Base-by-base conservation (phyloP, 2,113 vertebrate species). In the Phyllostomus discolor region DNA sequence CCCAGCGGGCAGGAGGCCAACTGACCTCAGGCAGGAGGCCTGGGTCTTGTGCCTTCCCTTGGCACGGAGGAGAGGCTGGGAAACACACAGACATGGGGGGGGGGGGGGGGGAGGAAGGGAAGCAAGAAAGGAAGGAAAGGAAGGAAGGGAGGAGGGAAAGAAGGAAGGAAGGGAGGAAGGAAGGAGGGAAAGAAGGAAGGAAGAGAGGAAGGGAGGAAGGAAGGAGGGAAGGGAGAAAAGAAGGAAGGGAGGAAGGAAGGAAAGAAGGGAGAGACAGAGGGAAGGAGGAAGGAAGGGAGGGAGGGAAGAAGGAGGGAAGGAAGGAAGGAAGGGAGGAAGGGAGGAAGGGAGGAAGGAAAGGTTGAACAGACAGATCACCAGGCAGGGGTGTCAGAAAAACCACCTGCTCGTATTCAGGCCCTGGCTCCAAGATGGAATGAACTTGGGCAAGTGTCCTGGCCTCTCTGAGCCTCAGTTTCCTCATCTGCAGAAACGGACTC, bases 191-290 rank as follows among this genome's bases (percentile, higher is more conserved):
- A 3, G 59, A 28, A 11, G 59, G 59, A 28, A 28, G 59, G 59
- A 28, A 28, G 59, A 10, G 28, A 20, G 35, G 54, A 11, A 41
- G 0, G 7, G 43, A n/a, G 52, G 73, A 28, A 54, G 26, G 41
- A 2, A 33, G 33, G 54, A 19, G 14, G 24, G 59, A 31, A 6
- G 28, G 62, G 9, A 15, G 62, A 12, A 11, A 41, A 0, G 7
- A 43, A n/a, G 52, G 73, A 28, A 48, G 26, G 41, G 1, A 33
- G 4, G 57, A 43, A 11, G 52, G 67, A 28, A 54, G 26, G 41
- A 2, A 33, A 4, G 57, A 11, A 41, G 0, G 7, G 43, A n/a
- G 52, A n/a, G n/a, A n/a, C n/a, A n/a, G n/a, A n/a, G n/a, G n/a
- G n/a, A n/a, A n/a, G 73, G 22, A 54, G 26, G 41, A 2, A 33